Conservation (phyloP, 1,140 invertebrate genomes). For the Ips nitidus region DNA sequence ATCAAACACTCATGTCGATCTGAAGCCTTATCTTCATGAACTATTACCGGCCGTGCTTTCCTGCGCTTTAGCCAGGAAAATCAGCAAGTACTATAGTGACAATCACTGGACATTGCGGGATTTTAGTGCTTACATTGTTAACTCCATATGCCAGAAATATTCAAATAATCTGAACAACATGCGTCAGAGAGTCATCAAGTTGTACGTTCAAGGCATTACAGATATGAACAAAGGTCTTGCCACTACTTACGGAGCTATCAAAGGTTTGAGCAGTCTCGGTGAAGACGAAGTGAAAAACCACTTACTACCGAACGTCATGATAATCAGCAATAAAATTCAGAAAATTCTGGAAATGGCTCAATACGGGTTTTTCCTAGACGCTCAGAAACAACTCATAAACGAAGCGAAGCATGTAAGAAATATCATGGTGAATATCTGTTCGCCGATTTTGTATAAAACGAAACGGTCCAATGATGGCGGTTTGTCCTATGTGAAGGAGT, state of each 20-base stretch:
- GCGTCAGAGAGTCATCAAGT: conserved; percentile 32
- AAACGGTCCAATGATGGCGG: conserved; percentile 34
- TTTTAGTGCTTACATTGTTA: conserved; percentile 38
- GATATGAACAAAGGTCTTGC: conserved; percentile 36
- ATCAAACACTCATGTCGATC: conserved; percentile 33
- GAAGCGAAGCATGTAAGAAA: conserved; percentile 39
- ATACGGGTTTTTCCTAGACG: conserved; percentile 21
- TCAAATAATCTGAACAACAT: conserved; percentile 40
- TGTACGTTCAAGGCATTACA: conserved; percentile 37
- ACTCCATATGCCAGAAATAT: conserved; percentile 37
- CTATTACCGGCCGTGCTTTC: conserved; percentile 39
- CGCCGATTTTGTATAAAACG: conserved; percentile 38
- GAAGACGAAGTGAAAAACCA: conserved; percentile 36
- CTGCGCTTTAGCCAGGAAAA: conserved; percentile 39
- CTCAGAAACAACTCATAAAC: conserved; percentile 35
- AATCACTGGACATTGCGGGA: conserved; percentile 45
- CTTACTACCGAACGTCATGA: conserved; percentile 30
- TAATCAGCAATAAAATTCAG: conserved; percentile 36
- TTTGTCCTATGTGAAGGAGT: conserved; percentile 36
- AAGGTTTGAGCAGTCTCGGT: conserved; percentile 41
- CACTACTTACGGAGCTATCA: conserved; percentile 41
- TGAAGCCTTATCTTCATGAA: conserved; percentile 37
- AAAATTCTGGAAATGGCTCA: conserved; percentile 32
- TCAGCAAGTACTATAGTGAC: conserved; percentile 42
- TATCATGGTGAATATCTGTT: conserved; percentile 33